phyloP scores from a whole-genome alignment of 2,888 invertebrate genomes.

The Stenchaetothrips biformis region DNA sequence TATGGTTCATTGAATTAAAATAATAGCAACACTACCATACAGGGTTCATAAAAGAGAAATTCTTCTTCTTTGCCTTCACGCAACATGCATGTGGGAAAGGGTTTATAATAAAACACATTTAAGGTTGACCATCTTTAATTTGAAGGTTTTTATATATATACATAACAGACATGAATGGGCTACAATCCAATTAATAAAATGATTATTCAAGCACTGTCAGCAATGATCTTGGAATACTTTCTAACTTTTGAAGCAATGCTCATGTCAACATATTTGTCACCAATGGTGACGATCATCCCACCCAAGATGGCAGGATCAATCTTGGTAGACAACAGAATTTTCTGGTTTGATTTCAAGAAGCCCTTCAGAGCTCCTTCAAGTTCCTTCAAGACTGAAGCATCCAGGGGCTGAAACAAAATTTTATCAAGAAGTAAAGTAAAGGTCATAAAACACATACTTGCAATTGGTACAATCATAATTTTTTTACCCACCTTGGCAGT shows the following conservation, averaged over 20 bases:
- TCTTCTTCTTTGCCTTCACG: no score
- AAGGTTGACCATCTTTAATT: neutral
- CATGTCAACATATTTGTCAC: conserved; percentile 85
- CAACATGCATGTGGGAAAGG: neutral
- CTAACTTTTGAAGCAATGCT: conserved; percentile 57
- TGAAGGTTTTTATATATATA: neutral
- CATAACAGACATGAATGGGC: neutral
- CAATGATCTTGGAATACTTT: conserved; percentile 51
- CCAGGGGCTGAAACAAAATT: conserved; percentile 59
- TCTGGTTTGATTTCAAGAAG: conserved; percentile 81
- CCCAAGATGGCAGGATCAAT: conserved; percentile 57
- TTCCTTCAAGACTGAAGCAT: conserved; percentile 69
- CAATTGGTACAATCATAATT: conserved; percentile 23
- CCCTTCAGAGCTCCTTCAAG: conserved; percentile 77
- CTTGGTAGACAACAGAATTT: conserved; percentile 71
- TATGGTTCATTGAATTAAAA: no score
- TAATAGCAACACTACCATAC: no score
- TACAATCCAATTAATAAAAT: neutral
- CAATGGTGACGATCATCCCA: conserved; percentile 75
- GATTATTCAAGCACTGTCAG: conserved; percentile 47
- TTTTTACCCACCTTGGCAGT: conserved; percentile 66
- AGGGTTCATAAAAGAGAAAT: no score
- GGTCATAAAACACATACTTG: neutral
- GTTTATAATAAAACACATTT: neutral
- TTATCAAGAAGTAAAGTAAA: neutral